Evolutionary conservation across 23 tunicate genomes (phyloP), one percentile per base, ranked within the genome.

Genomic region (Halocynthia roretzi): DNA sequence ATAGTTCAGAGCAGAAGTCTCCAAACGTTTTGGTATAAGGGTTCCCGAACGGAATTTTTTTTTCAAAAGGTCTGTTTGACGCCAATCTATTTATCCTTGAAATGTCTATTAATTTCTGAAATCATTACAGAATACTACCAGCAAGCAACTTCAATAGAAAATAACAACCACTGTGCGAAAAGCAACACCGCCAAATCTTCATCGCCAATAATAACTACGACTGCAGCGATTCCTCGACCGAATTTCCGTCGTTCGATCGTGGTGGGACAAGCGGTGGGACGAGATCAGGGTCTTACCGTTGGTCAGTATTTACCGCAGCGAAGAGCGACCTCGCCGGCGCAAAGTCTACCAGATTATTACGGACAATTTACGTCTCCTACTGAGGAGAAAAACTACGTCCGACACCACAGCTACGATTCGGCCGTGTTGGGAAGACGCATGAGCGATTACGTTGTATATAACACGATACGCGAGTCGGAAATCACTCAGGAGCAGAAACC

Each of bases 241-340:
- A 15, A 14, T 15, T 20, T 65, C 5, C 22, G 31, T 20, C 22
- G 19, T 40, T 65, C 70, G 15, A 48, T 48, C 10, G 70, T 65
- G 10, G 70, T 65, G 15, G 70, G 70, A 10, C 70, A 65, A 14
- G 70, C 70, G 70, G 70, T 15, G 22, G 9, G 49, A 11, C 22
- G 70, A 65, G 70, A 65, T 48, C 10, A 40, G 31, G 5, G 31
- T 6, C 70, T 65, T 0, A 20, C 31, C 22, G 22, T 48, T 20
- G 70, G 70, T 40, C 49, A 40, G 22, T 65, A 65, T 15, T 48
- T 20, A 0, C 19, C 70, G 31, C 70, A 65, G 31, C 22, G 70
- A 14, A 40, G 70, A 11, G 70, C 70, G 70, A 65, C 70, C 10
- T 65, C 70, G 5, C 70, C 70, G 70, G 70, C 70, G 31, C 70